Evolutionary conservation across 2,797 vertebrate genomes (phyloP).

Genomic region (Echiichthys vipera): DNA sequence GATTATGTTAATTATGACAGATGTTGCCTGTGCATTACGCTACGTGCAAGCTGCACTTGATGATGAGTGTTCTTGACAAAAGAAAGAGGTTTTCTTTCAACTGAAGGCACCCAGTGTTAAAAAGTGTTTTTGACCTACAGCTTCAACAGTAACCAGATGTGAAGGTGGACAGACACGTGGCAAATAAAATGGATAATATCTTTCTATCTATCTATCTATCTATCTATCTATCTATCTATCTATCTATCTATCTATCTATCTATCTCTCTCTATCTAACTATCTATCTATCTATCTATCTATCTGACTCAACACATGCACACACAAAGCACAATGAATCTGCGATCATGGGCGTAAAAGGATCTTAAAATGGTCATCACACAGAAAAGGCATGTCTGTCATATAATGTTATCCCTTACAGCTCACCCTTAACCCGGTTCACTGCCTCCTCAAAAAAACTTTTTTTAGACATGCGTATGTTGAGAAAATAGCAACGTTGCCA

Average conservation of each 20-base stretch:
- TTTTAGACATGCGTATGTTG: constrained; percentile 61
- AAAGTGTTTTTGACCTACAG: constrained; percentile 1
- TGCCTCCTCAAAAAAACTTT: constrained; percentile 70
- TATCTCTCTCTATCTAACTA: no score
- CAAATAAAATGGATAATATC: no score
- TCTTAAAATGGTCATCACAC: constrained; percentile 61
- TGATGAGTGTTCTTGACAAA: neutral
- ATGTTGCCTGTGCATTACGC: neutral
- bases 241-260: no score
- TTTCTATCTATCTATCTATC: no score
- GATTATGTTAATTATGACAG: neutral
- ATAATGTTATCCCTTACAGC: constrained; percentile 70
- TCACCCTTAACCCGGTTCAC: constrained; percentile 67
- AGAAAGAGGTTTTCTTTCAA: no score
- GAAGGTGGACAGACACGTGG: constrained; percentile 15
- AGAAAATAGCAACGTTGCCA: constrained; percentile 49
- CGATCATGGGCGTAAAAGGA: constrained; percentile 44
- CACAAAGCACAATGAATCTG: constrained; percentile 26
- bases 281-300: no score
- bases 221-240: no score
- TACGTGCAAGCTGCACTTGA: neutral
- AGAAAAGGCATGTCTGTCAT: constrained; percentile 66
- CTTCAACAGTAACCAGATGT: neutral
- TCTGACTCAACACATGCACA: constrained; percentile 26
- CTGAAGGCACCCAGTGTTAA: neutral